Evolutionary conservation across 2,113 vertebrate species (phyloP), one percentile per base, ranked within the genome.

Genomic region (Labeo catla): DNA sequence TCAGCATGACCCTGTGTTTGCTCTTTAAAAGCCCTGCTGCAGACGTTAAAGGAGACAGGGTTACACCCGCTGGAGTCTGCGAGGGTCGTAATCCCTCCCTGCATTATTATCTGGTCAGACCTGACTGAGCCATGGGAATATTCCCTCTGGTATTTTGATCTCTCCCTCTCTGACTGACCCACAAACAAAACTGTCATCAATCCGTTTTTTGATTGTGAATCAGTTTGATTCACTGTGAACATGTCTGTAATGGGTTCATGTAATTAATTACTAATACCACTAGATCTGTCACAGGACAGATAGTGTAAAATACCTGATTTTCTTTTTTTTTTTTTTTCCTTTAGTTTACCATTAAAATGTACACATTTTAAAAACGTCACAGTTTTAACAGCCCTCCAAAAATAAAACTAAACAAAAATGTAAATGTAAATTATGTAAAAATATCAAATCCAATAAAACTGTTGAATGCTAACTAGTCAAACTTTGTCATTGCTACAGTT

Each of bases 31-130:
- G 87, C 57, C 83, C 57, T 61, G 52, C 89, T 19, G 79, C 15
- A n/a, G 59, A 88, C 61, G 49, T 7, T 88, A 66, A 84, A 76
- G 89, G 78, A 90, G 88, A 87, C 89, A 81, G 47, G 61, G 88
- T 88, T 81, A 74, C 86, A 66, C 90, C 87, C 90, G 87, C 12
- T 39, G 83, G 79, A 89, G 79, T 85, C 87, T 86, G 86, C 91
- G 91, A 91, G 90, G 47, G 70, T 86, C 76, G 87, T 94, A 93
- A 94, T 94, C 91, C 91, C 87, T 92, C 84, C 88, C 68, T 91
- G 92, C 89, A 89, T 93, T 95, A 93, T 89, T 95, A 93, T 90
- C 86, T 89, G 34, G 84, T 83, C 86, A 88, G 88, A 68, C 57
- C 61, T 74, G 57, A 65, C 28, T 15, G 47, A 66, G 76, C 78